A percentile compares a stretch with the other conserved stretches of the same genome.
Evolutionary conservation across 2,113 vertebrate genomes (phyloP).

Genomic region (Myiagra hebetior): DNA sequence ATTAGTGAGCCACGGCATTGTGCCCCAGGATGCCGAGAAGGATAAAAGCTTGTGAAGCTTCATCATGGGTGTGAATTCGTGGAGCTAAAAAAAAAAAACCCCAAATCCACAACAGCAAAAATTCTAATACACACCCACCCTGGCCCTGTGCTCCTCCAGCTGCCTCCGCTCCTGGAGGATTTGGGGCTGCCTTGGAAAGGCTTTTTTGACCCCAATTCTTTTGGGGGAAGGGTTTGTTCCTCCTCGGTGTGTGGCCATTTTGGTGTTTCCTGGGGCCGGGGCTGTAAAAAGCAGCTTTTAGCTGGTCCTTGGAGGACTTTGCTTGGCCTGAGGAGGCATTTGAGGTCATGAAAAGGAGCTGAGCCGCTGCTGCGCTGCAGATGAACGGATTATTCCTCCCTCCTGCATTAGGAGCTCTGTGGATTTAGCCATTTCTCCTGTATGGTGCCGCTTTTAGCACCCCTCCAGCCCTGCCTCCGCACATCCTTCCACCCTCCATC

Average conservation of each 20-base stretch:
- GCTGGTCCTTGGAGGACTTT: not conserved
- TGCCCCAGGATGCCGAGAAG: not conserved
- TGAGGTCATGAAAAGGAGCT: not conserved
- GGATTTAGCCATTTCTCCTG: not conserved
- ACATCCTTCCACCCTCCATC: not conserved
- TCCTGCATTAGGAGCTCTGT: not conserved
- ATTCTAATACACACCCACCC: too few relatives aligned
- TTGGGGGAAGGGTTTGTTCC: not conserved
- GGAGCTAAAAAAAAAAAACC: not conserved
- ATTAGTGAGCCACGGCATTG: not conserved
- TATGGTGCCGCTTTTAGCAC: not conserved
- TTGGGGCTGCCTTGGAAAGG: not conserved
- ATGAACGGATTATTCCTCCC: conserved; percentile 4
- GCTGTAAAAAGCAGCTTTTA: not conserved
- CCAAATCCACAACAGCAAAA: not conserved
- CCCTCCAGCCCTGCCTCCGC: not conserved
- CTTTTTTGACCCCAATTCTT: not conserved
- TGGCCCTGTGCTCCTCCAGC: not conserved
- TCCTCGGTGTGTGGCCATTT: not conserved
- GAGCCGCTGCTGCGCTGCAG: not conserved
- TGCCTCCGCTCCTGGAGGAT: not conserved
- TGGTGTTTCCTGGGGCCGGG: not conserved
- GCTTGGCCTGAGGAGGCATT: not conserved
- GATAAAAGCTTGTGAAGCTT: not conserved
- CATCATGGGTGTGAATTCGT: not conserved